Base-by-base conservation (phyloP, 2,797 vertebrate genomes). In the Acanthurus leucopareius region DNA sequence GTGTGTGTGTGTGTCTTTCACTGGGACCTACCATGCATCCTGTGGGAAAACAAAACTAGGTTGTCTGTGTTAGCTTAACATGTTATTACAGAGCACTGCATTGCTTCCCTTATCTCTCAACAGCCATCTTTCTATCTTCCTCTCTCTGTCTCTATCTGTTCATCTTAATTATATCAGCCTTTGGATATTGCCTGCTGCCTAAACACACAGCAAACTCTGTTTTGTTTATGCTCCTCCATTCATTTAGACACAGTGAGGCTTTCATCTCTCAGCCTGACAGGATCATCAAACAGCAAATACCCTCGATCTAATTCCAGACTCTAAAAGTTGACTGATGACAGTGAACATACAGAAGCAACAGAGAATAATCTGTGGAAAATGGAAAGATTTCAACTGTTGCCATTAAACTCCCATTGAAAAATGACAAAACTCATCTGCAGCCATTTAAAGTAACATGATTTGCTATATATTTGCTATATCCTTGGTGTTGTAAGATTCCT, bases 1-100 rank as follows among this genome's bases (percentile, higher is more conserved):
- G 79, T 72, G 75, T 77, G 51, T 69, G 57, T 75, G 73, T 56
- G 62, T 73, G 28, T 75, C 7, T 72, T 57, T 87, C 76, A 75
- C 53, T 80, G 66, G 77, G 70, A 80, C 68, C 54, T 38, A 58
- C 62, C 56, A 45, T 80, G 61, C 69, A 69, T 77, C 90, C 81
- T 71, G 73, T 89, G 92, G 88, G 90, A 89, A 94, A 90, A 85
- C 80, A 70, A 89, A 92, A 89, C 90, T 86, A 74, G 84, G 80
- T 71, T 91, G 88, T 92, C 85, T 91, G 83, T 92, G 90, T 92
- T 90, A 73, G 83, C 76, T 91, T 82, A 88, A 60, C 38, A 17
- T 83, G 77, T 89, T 87, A 72, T 86, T 85, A 49, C 63, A 88
- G 80, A 71, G 63, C 52, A 0, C 60, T 40, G 66, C 38, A 3